These are phyloP conservation scores for Enchytraeus crypticus DNA, from an alignment of 2,888 invertebrate species.

Conservation along the genomic window DNA sequence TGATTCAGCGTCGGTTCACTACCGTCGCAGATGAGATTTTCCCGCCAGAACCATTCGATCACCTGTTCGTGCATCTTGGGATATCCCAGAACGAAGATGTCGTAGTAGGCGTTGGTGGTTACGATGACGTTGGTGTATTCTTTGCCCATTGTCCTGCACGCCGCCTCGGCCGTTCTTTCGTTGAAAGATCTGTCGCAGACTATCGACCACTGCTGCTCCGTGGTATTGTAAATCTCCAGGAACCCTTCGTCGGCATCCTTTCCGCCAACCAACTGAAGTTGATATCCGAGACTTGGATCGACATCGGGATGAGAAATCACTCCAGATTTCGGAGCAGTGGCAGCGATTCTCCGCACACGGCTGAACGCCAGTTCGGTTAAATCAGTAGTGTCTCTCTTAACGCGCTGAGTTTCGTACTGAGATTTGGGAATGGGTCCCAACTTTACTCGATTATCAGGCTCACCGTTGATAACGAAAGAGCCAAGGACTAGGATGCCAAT, in stretches of 20 bases:
- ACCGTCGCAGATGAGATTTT: slow-evolving; percentile 44
- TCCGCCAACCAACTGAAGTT: slow-evolving; percentile 64
- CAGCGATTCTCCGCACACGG: not conserved
- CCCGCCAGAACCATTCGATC: slow-evolving; percentile 40
- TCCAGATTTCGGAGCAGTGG: not conserved
- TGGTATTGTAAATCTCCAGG: slow-evolving; percentile 85
- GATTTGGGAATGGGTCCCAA: slow-evolving; percentile 17
- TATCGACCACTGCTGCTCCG: slow-evolving; percentile 91
- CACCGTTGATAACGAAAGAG: slow-evolving; percentile 73
- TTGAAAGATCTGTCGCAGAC: slow-evolving; percentile 89
- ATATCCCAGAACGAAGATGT: slow-evolving; percentile 42
- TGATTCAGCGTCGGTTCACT: slow-evolving; percentile 48
- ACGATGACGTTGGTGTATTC: slow-evolving; percentile 82
- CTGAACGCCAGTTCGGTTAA: too few species aligned
- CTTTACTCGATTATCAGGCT: slow-evolving; percentile 22
- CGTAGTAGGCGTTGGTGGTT: slow-evolving; percentile 55
- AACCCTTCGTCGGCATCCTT: slow-evolving; percentile 72
- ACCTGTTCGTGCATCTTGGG: slow-evolving; percentile 42
- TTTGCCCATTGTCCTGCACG: slow-evolving; percentile 83
- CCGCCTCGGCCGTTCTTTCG: slow-evolving; percentile 90
- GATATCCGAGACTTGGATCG: slow-evolving; percentile 9
- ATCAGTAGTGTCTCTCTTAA: not conserved
- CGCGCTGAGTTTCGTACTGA: not conserved
- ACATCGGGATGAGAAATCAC: slow-evolving; percentile 8
- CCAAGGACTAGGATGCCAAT: slow-evolving; percentile 92